Base-by-base conservation (phyloP, 2,888 invertebrate species). In the Hemaris fuciformis region DNA sequence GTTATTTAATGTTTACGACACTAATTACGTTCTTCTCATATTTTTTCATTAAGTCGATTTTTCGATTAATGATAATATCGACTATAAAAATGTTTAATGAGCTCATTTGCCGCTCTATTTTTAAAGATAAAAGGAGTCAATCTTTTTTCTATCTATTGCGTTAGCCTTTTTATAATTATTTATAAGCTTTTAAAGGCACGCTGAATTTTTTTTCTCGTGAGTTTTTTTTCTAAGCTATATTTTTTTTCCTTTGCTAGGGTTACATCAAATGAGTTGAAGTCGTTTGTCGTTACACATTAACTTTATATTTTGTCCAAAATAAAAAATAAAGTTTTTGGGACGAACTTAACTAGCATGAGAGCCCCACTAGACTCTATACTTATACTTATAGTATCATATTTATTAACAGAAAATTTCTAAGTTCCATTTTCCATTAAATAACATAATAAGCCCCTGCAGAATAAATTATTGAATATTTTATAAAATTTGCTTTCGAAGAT, bases 1-100 rank as follows among this genome's bases (percentile, higher is more conserved):
- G 61, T 64, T 62, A 57, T 57, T 57, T 45, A 57, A 57, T 60
- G 22, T 43, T 31, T 31, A 53, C 31, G 53, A 53, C 53, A 66
- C 63, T 57, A 59, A 62, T 70, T 68, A 59, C 58, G 23, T 41
- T 60, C 65, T 66, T 69, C 68, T 67, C 64, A 71, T 68, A 72
- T 66, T 22, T 22, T 45, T 13, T 25, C 22, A 46, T 27, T 53
- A 15, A 18, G 53, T 48, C 13, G 46, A 46, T 46, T 23, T 46
- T 46, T 46, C n/a, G 23, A 46, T 23, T n/a, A n/a, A 27, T 7
- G 7, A 48, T 48, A 15, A 25, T 48, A 7, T 25, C n/a, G 25
- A 18, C n/a, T 53, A 7, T 53, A 10, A n/a, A 38, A n/a, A 48
- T 15, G 10, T 1, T 53, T 53, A 18, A 31, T 31, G 31, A 15